Conservation (phyloP, 1,140 invertebrate genomes). For the Cryptotermes secundus region DNA sequence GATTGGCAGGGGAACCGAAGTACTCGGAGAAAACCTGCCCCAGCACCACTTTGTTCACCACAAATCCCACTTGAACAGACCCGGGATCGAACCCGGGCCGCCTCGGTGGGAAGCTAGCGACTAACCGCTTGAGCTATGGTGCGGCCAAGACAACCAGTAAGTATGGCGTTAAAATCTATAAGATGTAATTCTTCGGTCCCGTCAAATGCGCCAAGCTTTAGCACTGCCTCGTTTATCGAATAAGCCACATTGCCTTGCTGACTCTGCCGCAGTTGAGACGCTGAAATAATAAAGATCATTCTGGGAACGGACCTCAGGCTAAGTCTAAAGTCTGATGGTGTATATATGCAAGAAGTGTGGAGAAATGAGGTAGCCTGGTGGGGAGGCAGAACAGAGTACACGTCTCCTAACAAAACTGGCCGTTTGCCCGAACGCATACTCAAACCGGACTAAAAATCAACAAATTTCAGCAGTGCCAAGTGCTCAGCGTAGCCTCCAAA, state of each 20-base stretch:
- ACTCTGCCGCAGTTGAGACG: background rate
- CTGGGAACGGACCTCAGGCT: background rate
- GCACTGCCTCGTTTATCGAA: background rate
- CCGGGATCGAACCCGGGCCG: too few species aligned
- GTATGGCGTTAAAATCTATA: too few species aligned
- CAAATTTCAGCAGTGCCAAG: background rate
- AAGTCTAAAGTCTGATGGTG: background rate
- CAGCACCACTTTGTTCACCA: too few species aligned
- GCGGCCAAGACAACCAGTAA: too few species aligned
- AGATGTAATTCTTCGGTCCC: too few species aligned
- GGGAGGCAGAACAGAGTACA: background rate
- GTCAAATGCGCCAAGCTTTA: too few species aligned
- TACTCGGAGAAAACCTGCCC: too few species aligned
- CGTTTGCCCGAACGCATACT: background rate
- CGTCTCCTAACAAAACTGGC: background rate
- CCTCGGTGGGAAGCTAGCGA: too few species aligned
- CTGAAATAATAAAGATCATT: background rate
- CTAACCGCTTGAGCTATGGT: too few species aligned
- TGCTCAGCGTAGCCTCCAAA: background rate
- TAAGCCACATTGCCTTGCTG: background rate
- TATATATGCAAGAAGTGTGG: background rate
- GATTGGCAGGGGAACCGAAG: too few species aligned
- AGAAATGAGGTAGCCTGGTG: background rate
- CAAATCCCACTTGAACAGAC: too few species aligned
- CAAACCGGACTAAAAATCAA: slow-evolving; percentile 13